Percentiles rank a stretch among this genome's conserved stretches.
phyloP scores from a whole-genome alignment of 2,888 invertebrate species.

The Holacanthella duospinosa region DNA sequence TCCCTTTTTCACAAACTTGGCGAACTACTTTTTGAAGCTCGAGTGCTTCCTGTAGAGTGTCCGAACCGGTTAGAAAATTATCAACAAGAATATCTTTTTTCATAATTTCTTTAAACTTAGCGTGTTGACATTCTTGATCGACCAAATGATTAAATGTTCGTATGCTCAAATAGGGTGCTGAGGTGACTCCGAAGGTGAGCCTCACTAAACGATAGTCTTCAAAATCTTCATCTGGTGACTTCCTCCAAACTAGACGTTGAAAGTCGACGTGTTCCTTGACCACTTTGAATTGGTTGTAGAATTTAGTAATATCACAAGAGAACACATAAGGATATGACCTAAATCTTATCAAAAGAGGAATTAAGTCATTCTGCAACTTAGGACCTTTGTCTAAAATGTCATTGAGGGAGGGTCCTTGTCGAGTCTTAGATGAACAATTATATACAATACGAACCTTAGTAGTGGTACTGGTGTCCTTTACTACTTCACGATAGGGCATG shows the following conservation, averaged over 20 bases:
- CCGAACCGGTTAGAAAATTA: slow-evolving; percentile 35
- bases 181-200: neutral
- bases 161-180: neutral
- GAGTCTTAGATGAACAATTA: neutral
- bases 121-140: slow-evolving; percentile 22
- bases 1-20: slow-evolving; percentile 15
- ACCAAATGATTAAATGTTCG: neutral
- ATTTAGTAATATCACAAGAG: slow-evolving; percentile 1
- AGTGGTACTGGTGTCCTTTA: neutral
- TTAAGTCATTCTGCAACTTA: neutral
- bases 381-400: slow-evolving; percentile 1
- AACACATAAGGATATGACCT: neutral
- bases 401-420: neutral
- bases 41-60: slow-evolving; percentile 22
- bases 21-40: slow-evolving; percentile 18
- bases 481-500: neutral
- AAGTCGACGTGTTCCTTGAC: neutral
- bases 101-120: slow-evolving; percentile 17
- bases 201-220: neutral
- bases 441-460: slow-evolving; percentile 4
- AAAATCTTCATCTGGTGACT: neutral
- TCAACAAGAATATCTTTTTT: slow-evolving; percentile 39
- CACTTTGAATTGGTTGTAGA: neutral
- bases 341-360: neutral
- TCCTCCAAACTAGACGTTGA: neutral